Evolutionary conservation across 2,888 invertebrate genomes (phyloP), one percentile per base, ranked within the genome.

Genomic region (Cylindroiulus punctatus): DNA sequence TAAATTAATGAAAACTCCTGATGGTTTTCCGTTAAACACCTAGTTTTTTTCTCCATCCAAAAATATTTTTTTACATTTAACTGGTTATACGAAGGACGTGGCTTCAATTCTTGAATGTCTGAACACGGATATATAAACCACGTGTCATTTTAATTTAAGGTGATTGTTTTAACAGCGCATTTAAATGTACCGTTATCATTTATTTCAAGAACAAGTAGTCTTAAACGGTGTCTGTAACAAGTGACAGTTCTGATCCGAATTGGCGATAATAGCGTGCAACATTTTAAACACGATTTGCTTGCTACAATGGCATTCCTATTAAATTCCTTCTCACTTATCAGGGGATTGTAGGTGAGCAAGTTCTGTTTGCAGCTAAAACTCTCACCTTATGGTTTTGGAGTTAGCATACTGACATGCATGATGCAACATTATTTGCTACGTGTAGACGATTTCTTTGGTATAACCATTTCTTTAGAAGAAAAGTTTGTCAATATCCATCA

Each of bases 241-340:
- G 76, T 76, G 30, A 26, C 76, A 76, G 30, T 76, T 30, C 76
- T 76, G 76, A 76, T 76, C 76, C 76, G 76, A 22, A 76, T 76
- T 76, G 30, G 76, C 14, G 76, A 76, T 76, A 65, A 26, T 26
- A 30, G 30, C 76, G 76, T 76, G 76, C 26, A 26, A 76, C 65
- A 22, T 26, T 30, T 76, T 30, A 26, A 12, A 26, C 30, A 30
- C 30, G 30, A 76, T 76, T 65, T 65, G 22, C 12, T n/a, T 2
- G 12, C 17, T 8, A 5, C n/a, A 19, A 19, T 57, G 22, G 22
- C 76, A 76, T 76, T 76, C 76, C 30, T 30, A 30, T 30, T 26
- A 14, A 76, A 76, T 76, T 76, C 30, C 76, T 12, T 30, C 3
- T 26, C 30, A 30, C 76, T 30, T 57, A n/a, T 26, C n/a, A n/a